Evolutionary conservation across 1,140 invertebrate species (phyloP), one percentile per base, ranked within the genome.

Genomic region (Drosophila asahinai): DNA sequence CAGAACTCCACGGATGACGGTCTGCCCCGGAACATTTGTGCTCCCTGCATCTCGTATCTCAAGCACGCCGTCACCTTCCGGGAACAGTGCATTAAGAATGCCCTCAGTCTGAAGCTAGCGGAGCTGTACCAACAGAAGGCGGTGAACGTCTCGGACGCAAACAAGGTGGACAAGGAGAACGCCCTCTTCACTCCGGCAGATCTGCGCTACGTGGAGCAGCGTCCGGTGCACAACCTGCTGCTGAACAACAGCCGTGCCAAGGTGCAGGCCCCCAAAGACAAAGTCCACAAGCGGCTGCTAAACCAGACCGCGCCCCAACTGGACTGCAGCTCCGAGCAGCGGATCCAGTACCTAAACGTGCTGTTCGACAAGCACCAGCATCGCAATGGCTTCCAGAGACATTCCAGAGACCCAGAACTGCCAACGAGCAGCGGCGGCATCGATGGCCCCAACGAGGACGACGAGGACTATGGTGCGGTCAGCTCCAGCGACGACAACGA

Each of bases 1-100:
- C 14, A 93, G 92, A 78, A 86, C 38, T 75, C 81, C 9, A 61
- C 77, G 0, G 83, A 93, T 48, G 92, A 93, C 59, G 84, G 84
- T 8, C 60, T 93, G 33, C 92, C 92, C 1, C 47, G 65, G 2
- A 67, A 76, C 30, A 93, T 93, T 33, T 93, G 92, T 67, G 92
- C 92, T 15, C 54, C 90, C 9, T 93, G 92, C 61, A 92, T 93
- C 57, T 93, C 92, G 17, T 93, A 93, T 66, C 60, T 93, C 17
- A 93, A 93, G 71, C 92, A 93, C 47, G 92, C 92, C 17, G 86
- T 86, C 49, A 93, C 82, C 67, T 93, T 93, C 59, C 80, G 92
- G 2, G 91, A 93, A 61, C 92, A 93, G 57, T 80, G 78, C 57
- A 92, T 93, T 15, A 86, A 81, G 30, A 93, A 92, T 48, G 72